Evolutionary conservation across 2,888 invertebrate species (phyloP).

Genomic region (Griposia aprilina): DNA sequence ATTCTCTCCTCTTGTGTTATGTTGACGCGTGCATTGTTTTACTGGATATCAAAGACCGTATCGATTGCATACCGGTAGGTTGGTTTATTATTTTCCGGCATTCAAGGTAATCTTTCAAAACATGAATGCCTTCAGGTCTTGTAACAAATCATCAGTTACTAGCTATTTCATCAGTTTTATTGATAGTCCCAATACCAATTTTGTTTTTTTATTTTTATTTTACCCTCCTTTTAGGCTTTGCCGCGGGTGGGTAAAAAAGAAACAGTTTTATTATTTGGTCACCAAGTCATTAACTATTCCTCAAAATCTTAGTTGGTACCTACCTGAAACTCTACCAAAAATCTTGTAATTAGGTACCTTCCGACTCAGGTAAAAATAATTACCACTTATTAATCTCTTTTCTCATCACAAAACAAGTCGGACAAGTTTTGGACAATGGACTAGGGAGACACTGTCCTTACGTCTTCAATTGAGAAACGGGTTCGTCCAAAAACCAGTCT

Average conservation of each 20-base stretch:
- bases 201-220: no score
- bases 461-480: conserved; percentile 74
- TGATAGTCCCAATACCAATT: not conserved
- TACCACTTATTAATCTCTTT: conserved; percentile 10
- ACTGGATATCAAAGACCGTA: conserved; percentile 1
- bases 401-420: conserved; percentile 77
- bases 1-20: not conserved
- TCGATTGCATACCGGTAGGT: not conserved
- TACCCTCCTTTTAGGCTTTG: not conserved
- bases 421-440: conserved; percentile 88
- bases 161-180: not conserved
- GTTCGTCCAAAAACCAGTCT: conserved; percentile 86
- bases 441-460: conserved; percentile 80
- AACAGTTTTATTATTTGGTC: no score
- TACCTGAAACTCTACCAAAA: no score
- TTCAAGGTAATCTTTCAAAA: conserved; percentile 45
- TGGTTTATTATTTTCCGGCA: not conserved
- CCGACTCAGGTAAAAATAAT: conserved; percentile 14
- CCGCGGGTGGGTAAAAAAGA: no score
- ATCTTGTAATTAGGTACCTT: no score
- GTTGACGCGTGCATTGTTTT: not conserved
- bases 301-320: not conserved
- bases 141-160: not conserved
- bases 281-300: not conserved
- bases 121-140: conserved; percentile 14